A percentile compares a stretch with the other conserved stretches of the same genome.
phyloP scores from a whole-genome alignment of 2,888 invertebrate species.

The Apodemia duryi region DNA sequence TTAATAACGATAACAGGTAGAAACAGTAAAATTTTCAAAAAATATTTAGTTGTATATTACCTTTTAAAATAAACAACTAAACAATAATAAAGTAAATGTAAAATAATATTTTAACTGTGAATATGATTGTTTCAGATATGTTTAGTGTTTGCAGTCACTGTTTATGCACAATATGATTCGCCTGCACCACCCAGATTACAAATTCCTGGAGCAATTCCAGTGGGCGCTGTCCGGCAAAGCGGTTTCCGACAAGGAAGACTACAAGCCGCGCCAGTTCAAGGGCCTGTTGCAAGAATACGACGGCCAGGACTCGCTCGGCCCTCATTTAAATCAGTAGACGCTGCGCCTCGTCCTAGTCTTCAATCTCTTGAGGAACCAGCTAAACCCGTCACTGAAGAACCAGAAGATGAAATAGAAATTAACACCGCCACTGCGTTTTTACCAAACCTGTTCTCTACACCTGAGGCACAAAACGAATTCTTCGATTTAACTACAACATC shows the following conservation, averaged over 20 bases:
- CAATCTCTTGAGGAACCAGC: slow-evolving; percentile 75
- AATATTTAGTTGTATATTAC: too few species aligned
- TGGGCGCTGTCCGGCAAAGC: slow-evolving; percentile 57
- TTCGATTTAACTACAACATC: slow-evolving; percentile 67
- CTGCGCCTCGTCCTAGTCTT: slow-evolving; percentile 60
- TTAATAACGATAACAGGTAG: too few species aligned
- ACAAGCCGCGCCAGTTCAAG: slow-evolving; percentile 47
- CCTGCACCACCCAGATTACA: slow-evolving; percentile 82
- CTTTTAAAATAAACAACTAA: too few species aligned
- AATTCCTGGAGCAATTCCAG: slow-evolving; percentile 82
- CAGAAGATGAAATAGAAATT: slow-evolving; percentile 80
- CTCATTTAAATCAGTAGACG: slow-evolving; percentile 70
- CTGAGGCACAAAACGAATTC: slow-evolving; percentile 69
- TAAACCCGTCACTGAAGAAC: slow-evolving; percentile 84
- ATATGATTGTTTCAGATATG: slow-evolving; percentile 58
- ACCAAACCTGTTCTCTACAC: slow-evolving; percentile 59
- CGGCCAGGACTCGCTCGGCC: slow-evolving; percentile 65
- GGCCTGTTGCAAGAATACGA: slow-evolving; percentile 52
- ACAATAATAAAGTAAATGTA: background rate
- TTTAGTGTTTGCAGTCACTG: slow-evolving; percentile 74
- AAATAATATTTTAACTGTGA: background rate
- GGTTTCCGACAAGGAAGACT: slow-evolving; percentile 66
- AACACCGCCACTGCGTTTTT: slow-evolving; percentile 75
- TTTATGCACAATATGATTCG: slow-evolving; percentile 70
- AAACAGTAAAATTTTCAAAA: too few species aligned